These are phyloP conservation scores for Delichon dasypus DNA, from an alignment of 2,797 vertebrate species.

Conservation along the genomic window DNA sequence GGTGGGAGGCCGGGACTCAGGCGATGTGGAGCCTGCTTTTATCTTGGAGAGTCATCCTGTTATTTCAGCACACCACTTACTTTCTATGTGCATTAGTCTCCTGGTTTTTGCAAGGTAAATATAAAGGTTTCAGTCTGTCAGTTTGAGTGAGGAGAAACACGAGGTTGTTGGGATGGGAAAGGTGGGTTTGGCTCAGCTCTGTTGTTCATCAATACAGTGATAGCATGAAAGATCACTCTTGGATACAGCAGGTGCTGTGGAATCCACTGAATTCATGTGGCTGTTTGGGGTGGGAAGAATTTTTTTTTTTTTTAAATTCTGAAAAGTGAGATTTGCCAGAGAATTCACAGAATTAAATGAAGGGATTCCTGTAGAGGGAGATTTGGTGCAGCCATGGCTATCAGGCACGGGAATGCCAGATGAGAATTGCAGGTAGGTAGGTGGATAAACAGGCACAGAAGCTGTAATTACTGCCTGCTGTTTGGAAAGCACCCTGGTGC, in stretches of 20 bases:
- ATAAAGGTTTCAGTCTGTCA: neutral
- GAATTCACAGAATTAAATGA: neutral
- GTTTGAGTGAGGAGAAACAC: neutral
- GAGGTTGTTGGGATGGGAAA: neutral
- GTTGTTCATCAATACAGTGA: neutral
- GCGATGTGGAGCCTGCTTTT: neutral
- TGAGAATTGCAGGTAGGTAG: neutral
- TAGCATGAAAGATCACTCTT: neutral
- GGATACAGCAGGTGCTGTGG: neutral
- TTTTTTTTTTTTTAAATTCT: neutral
- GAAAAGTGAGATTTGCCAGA: neutral
- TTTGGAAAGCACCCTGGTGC: constrained; percentile 40
- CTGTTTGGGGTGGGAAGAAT: neutral
- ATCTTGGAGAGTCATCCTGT: neutral
- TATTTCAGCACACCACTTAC: neutral
- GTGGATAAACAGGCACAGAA: neutral
- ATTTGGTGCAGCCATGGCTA: neutral
- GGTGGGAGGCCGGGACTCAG: neutral
- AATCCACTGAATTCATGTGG: neutral
- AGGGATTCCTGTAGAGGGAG: neutral
- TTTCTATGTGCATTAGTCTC: neutral
- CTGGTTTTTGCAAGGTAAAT: neutral
- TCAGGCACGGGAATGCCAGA: neutral
- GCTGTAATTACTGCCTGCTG: neutral
- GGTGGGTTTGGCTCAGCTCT: neutral